Percentiles rank a stretch among this genome's conserved stretches.
phyloP scores from a whole-genome alignment of 2,113 vertebrate genomes.

The Patagioenas fasciata region DNA sequence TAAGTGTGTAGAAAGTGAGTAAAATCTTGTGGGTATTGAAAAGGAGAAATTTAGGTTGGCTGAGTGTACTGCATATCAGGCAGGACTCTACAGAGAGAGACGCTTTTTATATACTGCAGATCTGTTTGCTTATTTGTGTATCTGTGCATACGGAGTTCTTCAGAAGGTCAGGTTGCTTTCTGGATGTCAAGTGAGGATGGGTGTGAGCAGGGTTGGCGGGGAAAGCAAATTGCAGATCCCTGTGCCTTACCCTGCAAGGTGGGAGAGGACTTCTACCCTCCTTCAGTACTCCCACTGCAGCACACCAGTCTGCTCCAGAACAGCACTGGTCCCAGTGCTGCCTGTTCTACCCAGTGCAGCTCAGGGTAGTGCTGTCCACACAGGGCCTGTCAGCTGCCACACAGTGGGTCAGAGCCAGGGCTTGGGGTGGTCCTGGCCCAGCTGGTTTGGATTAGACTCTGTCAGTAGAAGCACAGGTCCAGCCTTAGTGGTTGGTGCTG shows the following conservation, averaged over 20 bases:
- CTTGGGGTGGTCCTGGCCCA: not conserved
- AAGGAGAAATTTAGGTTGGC: not conserved
- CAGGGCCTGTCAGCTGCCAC: fast-evolving
- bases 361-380: not conserved
- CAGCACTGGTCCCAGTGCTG: not conserved
- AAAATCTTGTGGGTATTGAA: not conserved
- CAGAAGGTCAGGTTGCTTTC: not conserved
- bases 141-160: not conserved
- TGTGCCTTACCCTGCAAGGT: fast-evolving
- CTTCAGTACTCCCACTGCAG: not conserved
- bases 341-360: not conserved
- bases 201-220: not conserved
- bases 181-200: not conserved
- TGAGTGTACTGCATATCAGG: not conserved
- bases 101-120: not conserved
- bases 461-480: not conserved
- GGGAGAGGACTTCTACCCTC: not conserved
- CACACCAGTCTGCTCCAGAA: not conserved
- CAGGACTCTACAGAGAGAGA: not conserved
- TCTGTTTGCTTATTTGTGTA: not conserved
- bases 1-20: not conserved
- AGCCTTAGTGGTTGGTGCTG: not conserved
- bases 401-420: not conserved
- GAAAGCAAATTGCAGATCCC: not conserved
- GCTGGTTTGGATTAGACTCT: not conserved